These are phyloP conservation scores for Spisula solida DNA, from an alignment of 2,888 invertebrate species.

Conservation along the genomic window DNA sequence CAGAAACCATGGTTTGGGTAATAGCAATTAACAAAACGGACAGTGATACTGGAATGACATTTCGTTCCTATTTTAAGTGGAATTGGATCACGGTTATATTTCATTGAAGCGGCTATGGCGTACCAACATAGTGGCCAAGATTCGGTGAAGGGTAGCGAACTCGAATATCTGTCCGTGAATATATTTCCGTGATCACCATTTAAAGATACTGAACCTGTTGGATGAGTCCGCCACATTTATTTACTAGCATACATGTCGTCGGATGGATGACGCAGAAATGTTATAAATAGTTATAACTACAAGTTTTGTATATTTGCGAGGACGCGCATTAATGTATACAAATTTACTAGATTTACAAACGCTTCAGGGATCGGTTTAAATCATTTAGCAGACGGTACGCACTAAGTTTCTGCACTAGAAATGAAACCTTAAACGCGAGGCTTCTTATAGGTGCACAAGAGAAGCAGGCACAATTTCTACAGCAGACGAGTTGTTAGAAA, in stretches of 20 bases:
- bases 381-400: conserved; percentile 43
- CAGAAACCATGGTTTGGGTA: conserved; percentile 57
- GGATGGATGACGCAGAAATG: background rate
- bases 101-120: background rate
- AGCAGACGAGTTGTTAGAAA: background rate
- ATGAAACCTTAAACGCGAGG: conserved; percentile 34
- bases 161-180: background rate
- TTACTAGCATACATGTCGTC: background rate
- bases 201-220: background rate
- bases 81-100: background rate
- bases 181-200: background rate
- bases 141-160: conserved; percentile 37
- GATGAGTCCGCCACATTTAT: background rate
- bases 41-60: conserved; percentile 53
- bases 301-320: background rate
- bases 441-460: conserved; percentile 35
- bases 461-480: background rate
- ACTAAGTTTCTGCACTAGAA: conserved; percentile 29
- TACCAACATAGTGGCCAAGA: conserved; percentile 27
- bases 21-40: conserved; percentile 62
- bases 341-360: background rate
- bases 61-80: conserved; percentile 24
- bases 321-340: background rate
- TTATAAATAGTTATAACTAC: background rate
- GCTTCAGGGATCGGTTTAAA: conserved; percentile 29